A percentile compares a stretch with the other conserved stretches of the same genome.
Evolutionary conservation across 2,888 invertebrate species (phyloP).

Genomic region (Ichneumon xanthorius): DNA sequence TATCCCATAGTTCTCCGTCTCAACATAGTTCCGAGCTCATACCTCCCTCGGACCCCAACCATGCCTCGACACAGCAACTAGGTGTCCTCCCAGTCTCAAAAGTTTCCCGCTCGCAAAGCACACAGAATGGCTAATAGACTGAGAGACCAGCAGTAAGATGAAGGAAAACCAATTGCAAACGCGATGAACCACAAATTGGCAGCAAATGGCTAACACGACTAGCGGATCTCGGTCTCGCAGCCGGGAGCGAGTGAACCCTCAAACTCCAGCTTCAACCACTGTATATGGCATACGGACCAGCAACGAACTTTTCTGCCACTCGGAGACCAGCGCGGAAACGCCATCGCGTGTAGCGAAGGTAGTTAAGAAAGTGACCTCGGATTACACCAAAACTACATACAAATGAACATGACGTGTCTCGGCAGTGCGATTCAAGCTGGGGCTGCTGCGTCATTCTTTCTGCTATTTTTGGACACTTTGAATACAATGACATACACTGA

Average conservation of each 20-base stretch:
- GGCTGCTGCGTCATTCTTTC: conserved; percentile 1
- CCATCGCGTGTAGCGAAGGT: neutral
- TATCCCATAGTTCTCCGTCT: conserved; percentile 12
- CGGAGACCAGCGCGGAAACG: conserved; percentile 26
- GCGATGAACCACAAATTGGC: conserved; percentile 79
- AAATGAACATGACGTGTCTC: conserved; percentile 53
- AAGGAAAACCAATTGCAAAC: conserved; percentile 80
- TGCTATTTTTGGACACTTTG: conserved; percentile 51
- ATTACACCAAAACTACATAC: conserved; percentile 44
- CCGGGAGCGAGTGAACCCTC: conserved; percentile 20
- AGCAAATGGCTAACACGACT: conserved; percentile 74
- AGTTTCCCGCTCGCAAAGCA: conserved; percentile 49
- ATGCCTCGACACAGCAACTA: conserved; percentile 33
- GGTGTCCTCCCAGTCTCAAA: conserved; percentile 54
- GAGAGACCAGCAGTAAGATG: conserved; percentile 69
- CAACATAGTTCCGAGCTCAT: conserved; percentile 9
- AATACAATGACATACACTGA: too few species aligned
- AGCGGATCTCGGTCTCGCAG: conserved; percentile 56
- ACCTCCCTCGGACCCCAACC: conserved; percentile 25
- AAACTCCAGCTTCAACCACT: conserved; percentile 44
- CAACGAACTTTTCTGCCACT: conserved; percentile 35
- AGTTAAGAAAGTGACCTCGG: conserved; percentile 25
- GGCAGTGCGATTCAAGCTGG: conserved; percentile 29
- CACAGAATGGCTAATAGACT: conserved; percentile 50
- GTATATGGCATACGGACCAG: conserved; percentile 32